Base-by-base conservation (phyloP, 2,113 vertebrate genomes). In the Sterrhoptilus dennistouni region DNA sequence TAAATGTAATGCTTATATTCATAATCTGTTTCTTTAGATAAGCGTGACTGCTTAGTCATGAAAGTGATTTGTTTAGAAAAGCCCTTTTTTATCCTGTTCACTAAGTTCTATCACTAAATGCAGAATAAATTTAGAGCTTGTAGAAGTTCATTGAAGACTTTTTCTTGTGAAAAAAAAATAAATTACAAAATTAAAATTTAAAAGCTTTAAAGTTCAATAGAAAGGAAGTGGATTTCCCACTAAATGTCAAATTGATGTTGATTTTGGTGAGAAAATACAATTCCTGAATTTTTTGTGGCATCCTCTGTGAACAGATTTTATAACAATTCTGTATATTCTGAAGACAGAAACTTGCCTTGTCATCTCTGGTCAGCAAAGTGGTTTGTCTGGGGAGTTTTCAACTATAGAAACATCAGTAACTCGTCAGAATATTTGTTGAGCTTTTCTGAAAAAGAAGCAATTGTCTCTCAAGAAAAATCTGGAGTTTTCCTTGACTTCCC, bases 371-470 rank as follows among this genome's bases (percentile, higher is more conserved):
- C 97, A 98, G 88, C 38, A 66, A 78, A 97, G 71, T 95, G 94
- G 92, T 97, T 98, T 97, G 89, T 97, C 95, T 97, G 89, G 86
- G 98, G 93, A 95, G 63, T 94, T 97, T 97, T 96, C 86, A 94
- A 76, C 88, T 96, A 92, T 65, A 97, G 96, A 96, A 97, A 56
- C 92, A 94, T 97, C 94, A 90, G 95, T 95, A 97, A 95, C 85
- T 96, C 83, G 96, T 97, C 82, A 96, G 97, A 97, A 95, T 97
- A 97, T 95, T 95, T 97, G 87, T 60, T 94, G 94, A 93, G 93
- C 70, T 87, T 95, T 94, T 95, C 89, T 97, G 92, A 96, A 94
- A 95, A 96, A 93, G 87, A 93, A 63, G 59, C 80, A 88, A 96
- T 71, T 90, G 72, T 94, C 88, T 97, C 89, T 96, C 92, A 97